Conservation (phyloP, 2,113 vertebrate species). For the Lethenteron camtschaticum region DNA sequence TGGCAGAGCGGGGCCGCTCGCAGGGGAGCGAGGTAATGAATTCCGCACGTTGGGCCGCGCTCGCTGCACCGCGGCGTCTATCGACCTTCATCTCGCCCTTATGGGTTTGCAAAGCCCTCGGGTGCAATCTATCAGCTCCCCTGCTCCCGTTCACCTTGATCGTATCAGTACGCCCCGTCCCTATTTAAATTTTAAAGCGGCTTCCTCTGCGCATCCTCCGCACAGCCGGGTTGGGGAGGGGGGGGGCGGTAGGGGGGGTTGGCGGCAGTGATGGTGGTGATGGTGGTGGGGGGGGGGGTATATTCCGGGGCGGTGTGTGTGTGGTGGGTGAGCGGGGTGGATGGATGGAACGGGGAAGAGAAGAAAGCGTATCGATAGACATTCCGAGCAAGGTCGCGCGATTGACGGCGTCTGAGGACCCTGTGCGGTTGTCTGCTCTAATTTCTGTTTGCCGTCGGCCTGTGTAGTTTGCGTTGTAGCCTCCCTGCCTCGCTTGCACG, state of each 20-base stretch:
- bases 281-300: too few species aligned
- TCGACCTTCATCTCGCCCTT: constrained; percentile 6
- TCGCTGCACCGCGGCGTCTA: not conserved
- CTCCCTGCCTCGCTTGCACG: too few species aligned
- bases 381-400: constrained; percentile 2
- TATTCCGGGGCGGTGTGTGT: too few species aligned
- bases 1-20: not conserved
- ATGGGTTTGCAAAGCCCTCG: constrained; percentile 4
- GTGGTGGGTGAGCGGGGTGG: too few species aligned
- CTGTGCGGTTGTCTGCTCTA: too few species aligned
- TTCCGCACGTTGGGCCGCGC: not conserved
- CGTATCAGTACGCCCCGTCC: constrained; percentile 4
- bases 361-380: not conserved
- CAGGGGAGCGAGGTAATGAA: constrained; percentile 2
- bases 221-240: not conserved
- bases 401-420: too few species aligned
- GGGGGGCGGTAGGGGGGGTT: too few species aligned
- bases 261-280: too few species aligned
- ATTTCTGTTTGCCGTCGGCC: too few species aligned
- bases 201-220: not conserved
- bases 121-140: constrained; percentile 5
- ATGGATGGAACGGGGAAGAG: too few species aligned
- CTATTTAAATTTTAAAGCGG: constrained; percentile 3
- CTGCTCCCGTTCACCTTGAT: constrained; percentile 6
- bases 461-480: too few species aligned